Evolutionary conservation across 1,140 invertebrate species (phyloP).

Genomic region (Heterodera schachtii): DNA sequence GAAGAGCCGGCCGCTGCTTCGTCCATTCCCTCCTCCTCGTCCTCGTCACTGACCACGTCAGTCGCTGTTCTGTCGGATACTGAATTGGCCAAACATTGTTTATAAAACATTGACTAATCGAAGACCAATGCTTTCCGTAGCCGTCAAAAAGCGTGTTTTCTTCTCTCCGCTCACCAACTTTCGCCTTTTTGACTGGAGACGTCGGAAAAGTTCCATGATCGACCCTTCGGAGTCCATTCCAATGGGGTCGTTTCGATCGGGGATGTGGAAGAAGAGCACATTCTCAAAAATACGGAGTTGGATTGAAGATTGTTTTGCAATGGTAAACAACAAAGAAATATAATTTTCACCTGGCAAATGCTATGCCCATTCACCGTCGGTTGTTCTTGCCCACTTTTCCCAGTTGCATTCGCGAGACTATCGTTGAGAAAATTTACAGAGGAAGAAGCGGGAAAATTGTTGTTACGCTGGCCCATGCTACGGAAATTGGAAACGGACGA

Average conservation of each 20-base stretch:
- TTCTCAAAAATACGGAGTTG: constrained; percentile 10
- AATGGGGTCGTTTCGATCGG: constrained; percentile 44
- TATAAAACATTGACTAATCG: not conserved
- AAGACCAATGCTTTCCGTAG: constrained; percentile 52
- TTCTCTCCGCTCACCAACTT: constrained; percentile 50
- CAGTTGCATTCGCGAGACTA: not conserved
- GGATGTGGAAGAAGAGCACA: constrained; percentile 48
- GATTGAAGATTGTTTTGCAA: constrained; percentile 9
- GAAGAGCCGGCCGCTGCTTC: constrained; percentile 33
- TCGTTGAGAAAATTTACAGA: constrained; percentile 21
- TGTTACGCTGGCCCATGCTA: not conserved
- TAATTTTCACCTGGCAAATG: not conserved
- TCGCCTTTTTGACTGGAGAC: constrained; percentile 31
- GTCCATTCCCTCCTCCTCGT: constrained; percentile 53
- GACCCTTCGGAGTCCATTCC: constrained; percentile 56
- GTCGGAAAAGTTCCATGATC: constrained; percentile 52
- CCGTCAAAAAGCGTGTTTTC: constrained; percentile 58
- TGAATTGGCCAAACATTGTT: constrained; percentile 19
- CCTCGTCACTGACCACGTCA: constrained; percentile 54
- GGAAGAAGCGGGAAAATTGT: constrained; percentile 22
- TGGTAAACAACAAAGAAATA: not conserved
- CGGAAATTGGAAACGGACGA: constrained; percentile 38
- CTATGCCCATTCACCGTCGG: not conserved
- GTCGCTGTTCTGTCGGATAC: constrained; percentile 60
- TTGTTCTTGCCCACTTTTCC: not conserved